A percentile compares a stretch with the other conserved stretches of the same genome.
phyloP scores from a whole-genome alignment of 2,797 vertebrate genomes.

The Pangasius sanitwongsei region DNA sequence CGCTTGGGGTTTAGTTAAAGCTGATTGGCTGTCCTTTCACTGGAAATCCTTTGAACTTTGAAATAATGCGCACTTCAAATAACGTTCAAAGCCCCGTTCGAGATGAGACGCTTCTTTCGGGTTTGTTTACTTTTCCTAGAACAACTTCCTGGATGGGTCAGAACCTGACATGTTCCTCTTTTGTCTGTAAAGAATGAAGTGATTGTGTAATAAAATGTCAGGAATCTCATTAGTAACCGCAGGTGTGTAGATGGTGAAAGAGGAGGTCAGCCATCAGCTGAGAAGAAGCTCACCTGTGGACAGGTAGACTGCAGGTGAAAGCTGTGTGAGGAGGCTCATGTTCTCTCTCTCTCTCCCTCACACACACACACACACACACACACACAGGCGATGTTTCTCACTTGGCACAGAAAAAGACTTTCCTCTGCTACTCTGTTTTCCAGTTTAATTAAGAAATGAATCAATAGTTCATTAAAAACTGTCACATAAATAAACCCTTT shows the following conservation, averaged over 20 bases:
- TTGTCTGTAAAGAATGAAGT: background rate
- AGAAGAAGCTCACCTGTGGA: slow-evolving; percentile 33
- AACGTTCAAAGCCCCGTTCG: background rate
- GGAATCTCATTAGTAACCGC: slow-evolving; percentile 32
- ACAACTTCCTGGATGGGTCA: slow-evolving; percentile 21
- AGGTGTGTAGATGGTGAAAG: slow-evolving; percentile 26
- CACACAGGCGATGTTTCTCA: background rate
- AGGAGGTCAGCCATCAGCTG: slow-evolving; percentile 29
- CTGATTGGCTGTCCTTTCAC: background rate
- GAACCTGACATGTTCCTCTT: slow-evolving; percentile 9
- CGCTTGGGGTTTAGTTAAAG: background rate
- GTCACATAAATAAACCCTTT: background rate
- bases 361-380: background rate
- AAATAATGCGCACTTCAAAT: background rate
- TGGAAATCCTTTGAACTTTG: slow-evolving; percentile 9
- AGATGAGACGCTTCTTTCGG: background rate
- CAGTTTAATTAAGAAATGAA: background rate
- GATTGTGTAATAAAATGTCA: slow-evolving; percentile 39
- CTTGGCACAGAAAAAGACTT: background rate
- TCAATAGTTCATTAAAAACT: background rate
- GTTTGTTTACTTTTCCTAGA: slow-evolving; percentile 9
- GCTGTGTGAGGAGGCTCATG: background rate
- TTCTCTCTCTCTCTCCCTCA: background rate
- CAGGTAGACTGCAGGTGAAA: background rate
- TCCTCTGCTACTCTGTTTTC: background rate